phyloP scores from a whole-genome alignment of 1,140 invertebrate species.

The Drosophila auraria region DNA sequence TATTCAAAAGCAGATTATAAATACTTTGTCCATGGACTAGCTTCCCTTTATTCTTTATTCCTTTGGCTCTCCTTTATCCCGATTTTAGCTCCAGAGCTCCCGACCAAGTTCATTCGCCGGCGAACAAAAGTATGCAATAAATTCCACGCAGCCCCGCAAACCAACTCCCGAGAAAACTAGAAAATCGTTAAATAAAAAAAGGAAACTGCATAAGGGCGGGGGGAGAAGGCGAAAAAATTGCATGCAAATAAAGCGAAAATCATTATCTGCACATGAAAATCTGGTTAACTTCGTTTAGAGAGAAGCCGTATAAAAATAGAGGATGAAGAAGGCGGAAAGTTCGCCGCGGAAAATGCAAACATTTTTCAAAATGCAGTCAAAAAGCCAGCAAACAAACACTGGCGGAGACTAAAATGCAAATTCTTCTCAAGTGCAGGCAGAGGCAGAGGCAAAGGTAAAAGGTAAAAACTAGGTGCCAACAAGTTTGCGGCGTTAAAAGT shows the following conservation, averaged over 20 bases:
- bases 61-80: conserved; percentile 3
- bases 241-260: conserved; percentile 79
- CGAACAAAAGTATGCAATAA: conserved; percentile 54
- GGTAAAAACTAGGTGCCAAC: conserved; percentile 68
- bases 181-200: conserved; percentile 37
- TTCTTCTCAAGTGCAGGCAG: conserved; percentile 60
- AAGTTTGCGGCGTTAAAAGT: conserved; percentile 74
- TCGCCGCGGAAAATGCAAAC: conserved; percentile 50
- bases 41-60: background rate
- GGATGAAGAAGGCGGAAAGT: conserved; percentile 24
- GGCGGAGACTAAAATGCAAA: conserved; percentile 58
- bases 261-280: conserved; percentile 77
- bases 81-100: conserved; percentile 10
- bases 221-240: conserved; percentile 18
- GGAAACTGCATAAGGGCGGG: conserved; percentile 18
- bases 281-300: conserved; percentile 76
- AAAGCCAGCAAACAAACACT: conserved; percentile 69
- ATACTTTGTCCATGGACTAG: conserved; percentile 4
- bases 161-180: conserved; percentile 27
- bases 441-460: conserved; percentile 1
- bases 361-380: conserved; percentile 77
- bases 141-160: conserved; percentile 47
- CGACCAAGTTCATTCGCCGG: conserved; percentile 47
- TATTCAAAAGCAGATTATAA: conserved; percentile 35
- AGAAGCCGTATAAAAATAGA: conserved; percentile 17